Evolutionary conservation across 2,888 invertebrate species (phyloP), one percentile per base, ranked within the genome.

Genomic region (Tricholauxania praeusta): DNA sequence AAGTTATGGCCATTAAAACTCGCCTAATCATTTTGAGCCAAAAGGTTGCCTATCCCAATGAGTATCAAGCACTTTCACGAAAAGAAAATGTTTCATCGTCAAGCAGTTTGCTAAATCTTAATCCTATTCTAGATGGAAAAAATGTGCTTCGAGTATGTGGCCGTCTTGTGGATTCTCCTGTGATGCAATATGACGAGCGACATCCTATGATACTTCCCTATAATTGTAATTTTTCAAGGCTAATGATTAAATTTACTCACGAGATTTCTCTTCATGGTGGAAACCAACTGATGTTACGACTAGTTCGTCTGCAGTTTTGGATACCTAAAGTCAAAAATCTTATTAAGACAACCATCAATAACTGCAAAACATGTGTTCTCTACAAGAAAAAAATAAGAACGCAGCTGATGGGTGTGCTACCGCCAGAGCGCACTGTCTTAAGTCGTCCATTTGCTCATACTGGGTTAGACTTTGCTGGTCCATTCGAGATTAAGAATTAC

Each of bases 41-140:
- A 55, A 28, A 51, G 19, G 67, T 55, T 17, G 55, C 51, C n/a
- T 28, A 28, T 3, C 28, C 28, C 28, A 28, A 28, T 28, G 3
- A 28, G 28, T 28, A 28, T 28, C 28, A 28, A 28, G 28, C 28
- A 28, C 28, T 28, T 28, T 28, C 28, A 3, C 28, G 28, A 52
- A 67, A 55, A 67, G 17, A 67, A 28, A 17, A 15, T 28, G 55
- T 55, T 53, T 28, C 10, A 12, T 49, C 51, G 15, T 32, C 32
- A 22, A 39, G 59, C 51, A 39, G 22, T n/a, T 17, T 53, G 14
- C 49, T 70, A 10, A 70, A 19, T 19, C n/a, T 63, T 7, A 70
- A 70, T 62, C 70, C 63, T 12, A 51, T 70, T 32, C 8, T 70
- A 3, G 70, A 70, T 12, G 12, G 32, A 2, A 47, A 60, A 15